Conservation (phyloP, 2,113 vertebrate genomes). For the Megaceryle maxima region DNA sequence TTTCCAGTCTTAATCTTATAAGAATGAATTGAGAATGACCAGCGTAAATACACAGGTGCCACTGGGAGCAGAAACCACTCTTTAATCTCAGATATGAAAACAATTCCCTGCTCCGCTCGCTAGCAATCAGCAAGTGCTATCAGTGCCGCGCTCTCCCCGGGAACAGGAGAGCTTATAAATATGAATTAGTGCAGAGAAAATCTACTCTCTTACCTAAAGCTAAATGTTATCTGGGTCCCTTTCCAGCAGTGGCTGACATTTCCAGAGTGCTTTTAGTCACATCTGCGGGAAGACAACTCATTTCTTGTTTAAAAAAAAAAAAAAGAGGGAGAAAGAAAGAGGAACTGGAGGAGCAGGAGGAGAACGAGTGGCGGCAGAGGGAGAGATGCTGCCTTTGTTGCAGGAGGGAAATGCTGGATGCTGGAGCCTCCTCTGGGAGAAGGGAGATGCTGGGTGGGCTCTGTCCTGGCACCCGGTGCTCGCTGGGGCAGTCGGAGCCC, state of each 20-base stretch:
- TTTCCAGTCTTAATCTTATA: conserved; percentile 66
- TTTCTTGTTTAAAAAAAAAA: not conserved
- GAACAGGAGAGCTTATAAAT: conserved; percentile 72
- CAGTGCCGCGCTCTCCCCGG: conserved; percentile 54
- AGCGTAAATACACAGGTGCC: conserved; percentile 65
- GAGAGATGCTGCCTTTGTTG: not conserved
- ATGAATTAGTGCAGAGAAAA: conserved; percentile 75
- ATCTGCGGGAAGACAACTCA: conserved; percentile 68
- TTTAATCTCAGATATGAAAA: conserved; percentile 68
- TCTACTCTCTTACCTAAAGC: conserved; percentile 74
- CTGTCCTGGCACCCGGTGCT: not conserved
- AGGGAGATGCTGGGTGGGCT: not conserved
- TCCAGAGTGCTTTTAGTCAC: conserved; percentile 73
- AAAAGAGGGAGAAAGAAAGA: not conserved
- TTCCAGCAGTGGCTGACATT: conserved; percentile 71
- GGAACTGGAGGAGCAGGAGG: not conserved
- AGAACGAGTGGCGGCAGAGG: not conserved
- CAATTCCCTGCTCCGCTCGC: conserved; percentile 62
- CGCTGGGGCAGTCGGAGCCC: accelerated
- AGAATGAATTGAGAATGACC: conserved; percentile 59
- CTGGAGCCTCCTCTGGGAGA: not conserved
- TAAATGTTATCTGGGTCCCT: conserved; percentile 74
- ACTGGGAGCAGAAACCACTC: conserved; percentile 53
- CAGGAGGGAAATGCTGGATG: not conserved
- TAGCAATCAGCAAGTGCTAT: conserved; percentile 64